Evolutionary conservation across 2,113 vertebrate species (phyloP).

Genomic region (Oncorhynchus nerka): DNA sequence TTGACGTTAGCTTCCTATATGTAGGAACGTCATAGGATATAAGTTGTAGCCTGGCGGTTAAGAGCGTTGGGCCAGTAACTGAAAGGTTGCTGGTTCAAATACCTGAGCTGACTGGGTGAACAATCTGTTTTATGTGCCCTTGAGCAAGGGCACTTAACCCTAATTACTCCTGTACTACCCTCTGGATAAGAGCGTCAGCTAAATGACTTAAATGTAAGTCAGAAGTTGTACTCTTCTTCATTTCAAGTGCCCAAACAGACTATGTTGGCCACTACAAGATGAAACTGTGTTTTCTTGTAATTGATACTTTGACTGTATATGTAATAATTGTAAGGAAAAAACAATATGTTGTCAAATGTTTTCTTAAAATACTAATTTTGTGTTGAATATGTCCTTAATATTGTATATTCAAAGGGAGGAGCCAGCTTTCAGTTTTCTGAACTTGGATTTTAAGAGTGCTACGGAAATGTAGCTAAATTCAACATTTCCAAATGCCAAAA

Average conservation of each 20-base stretch:
- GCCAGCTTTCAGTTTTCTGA: not conserved
- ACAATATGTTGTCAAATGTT: conserved; percentile 2
- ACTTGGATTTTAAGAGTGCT: not conserved
- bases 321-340: conserved; percentile 3
- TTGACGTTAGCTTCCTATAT: not conserved
- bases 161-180: no score
- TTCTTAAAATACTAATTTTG: not conserved
- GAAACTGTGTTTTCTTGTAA: conserved; percentile 4
- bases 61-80: no score
- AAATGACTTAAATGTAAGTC: no score
- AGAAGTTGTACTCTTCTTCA: not conserved
- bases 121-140: no score
- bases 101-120: no score
- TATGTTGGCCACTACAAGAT: conserved; percentile 1
- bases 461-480: not conserved
- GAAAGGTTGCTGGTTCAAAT: no score
- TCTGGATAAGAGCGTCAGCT: no score
- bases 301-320: conserved; percentile 1
- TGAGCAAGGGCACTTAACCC: no score
- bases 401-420: not conserved
- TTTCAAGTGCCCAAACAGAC: not conserved
- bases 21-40: not conserved
- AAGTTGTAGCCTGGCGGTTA: no score
- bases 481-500: not conserved
- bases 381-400: conserved; percentile 1